phyloP scores from a whole-genome alignment of 2,113 vertebrate genomes.

The Fukomys damarensis region DNA sequence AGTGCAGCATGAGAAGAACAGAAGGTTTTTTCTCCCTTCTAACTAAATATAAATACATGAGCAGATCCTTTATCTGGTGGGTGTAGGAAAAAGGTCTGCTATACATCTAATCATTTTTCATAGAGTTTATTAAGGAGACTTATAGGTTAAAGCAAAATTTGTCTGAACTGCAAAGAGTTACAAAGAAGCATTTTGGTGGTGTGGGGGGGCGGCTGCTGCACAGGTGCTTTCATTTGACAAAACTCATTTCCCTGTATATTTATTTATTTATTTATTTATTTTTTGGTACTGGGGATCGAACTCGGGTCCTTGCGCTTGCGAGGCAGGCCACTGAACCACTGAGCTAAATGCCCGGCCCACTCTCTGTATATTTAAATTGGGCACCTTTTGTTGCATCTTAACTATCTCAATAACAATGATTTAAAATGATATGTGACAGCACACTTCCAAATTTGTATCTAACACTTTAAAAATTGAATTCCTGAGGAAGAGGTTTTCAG shows the following conservation, averaged over 20 bases:
- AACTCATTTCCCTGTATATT: neutral
- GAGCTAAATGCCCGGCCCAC: too few relatives aligned
- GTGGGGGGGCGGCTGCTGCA: too few relatives aligned
- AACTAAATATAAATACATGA: neutral
- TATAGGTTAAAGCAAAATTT: constrained; percentile 24
- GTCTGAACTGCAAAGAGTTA: neutral
- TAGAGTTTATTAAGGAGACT: neutral
- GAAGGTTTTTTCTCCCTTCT: neutral
- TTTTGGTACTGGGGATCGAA: too few relatives aligned
- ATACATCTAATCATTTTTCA: neutral
- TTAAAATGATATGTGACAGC: constrained; percentile 6
- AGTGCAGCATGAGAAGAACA: neutral
- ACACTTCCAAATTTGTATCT: constrained; percentile 7
- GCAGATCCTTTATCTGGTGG: constrained; percentile 16
- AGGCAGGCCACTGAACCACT: too few relatives aligned
- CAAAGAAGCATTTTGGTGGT: neutral
- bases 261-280: too few relatives aligned
- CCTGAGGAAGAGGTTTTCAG: neutral
- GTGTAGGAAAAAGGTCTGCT: neutral
- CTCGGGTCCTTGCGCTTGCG: too few relatives aligned
- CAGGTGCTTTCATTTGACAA: neutral
- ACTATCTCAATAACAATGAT: neutral
- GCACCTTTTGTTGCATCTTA: neutral
- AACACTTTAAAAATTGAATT: constrained; percentile 26
- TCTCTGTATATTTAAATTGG: neutral